Base-by-base conservation (phyloP, 2,113 vertebrate genomes). In the Gorilla gorilla region DNA sequence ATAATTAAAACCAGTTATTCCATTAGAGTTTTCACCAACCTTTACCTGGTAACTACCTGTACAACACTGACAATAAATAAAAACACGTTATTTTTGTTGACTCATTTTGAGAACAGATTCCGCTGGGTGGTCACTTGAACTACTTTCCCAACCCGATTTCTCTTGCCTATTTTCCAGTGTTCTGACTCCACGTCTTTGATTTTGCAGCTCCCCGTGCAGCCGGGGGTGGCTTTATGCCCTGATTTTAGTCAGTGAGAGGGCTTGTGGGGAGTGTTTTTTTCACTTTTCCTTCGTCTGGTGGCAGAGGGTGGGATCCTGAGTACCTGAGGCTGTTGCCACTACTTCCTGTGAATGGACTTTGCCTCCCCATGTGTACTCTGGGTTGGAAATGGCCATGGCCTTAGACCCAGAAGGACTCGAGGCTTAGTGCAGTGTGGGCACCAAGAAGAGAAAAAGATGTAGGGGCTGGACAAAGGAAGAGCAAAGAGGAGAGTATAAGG, bases 31-130 rank as follows among this genome's bases (percentile, higher is more conserved):
- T 91, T 70, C 83, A 43, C 20, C 64, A 52, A 27, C 27, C 17
- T 22, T 57, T 91, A 66, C 30, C 25, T 85, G 30, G 38, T 61
- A 66, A 72, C 30, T 48, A 59, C 38, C 18, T 43, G 38, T 40
- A 87, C 16, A 13, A 70, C 8, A 0, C 7, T 68, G 83, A 75
- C 3, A 76, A 16, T 57, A 59, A 27, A 86, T 72, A 72, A 80
- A 90, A 43, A 64, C 20, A 18, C 4, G 12, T 97, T 73, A 43
- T 64, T 64, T 64, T 78, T 64, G 81, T 83, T 81, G 89, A 86
- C 70, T 89, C 32, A 82, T 48, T 86, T 85, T 92, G 66, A 80
- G 55, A 89, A 22, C 85, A 70, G 55, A 70, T 83, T 95, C n/a
- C 83, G 11, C 40, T 40, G 50, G 3, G 17, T 94, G 30, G 23